A percentile compares a stretch with the other conserved stretches of the same genome.
Evolutionary conservation across 2,113 vertebrate genomes (phyloP).

Genomic region (Piaya cayana): DNA sequence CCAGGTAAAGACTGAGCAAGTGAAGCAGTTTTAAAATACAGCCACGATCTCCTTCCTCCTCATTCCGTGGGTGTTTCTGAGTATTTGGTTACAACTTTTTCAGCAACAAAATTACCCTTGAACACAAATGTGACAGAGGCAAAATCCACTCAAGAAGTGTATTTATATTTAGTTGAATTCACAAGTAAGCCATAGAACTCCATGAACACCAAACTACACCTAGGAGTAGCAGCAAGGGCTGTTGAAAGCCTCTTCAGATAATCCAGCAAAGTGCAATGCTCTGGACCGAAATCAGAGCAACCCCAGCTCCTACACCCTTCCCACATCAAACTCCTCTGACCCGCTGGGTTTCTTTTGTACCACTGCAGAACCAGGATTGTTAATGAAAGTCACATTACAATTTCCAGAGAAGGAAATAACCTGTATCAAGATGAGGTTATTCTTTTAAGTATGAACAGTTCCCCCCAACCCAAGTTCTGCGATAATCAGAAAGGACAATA

Average conservation of each 20-base stretch:
- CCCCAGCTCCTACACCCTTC: neutral
- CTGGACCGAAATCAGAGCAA: neutral
- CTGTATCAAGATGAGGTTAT: rapidly evolving
- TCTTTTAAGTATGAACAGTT: neutral
- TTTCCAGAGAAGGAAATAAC: neutral
- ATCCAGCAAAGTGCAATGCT: neutral
- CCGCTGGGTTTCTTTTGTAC: neutral
- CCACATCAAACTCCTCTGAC: neutral
- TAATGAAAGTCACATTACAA: neutral
- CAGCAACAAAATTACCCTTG: neutral
- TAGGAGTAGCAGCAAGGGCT: neutral
- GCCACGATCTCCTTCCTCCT: neutral
- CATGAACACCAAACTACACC: neutral
- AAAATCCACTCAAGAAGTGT: neutral
- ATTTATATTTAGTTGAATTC: neutral
- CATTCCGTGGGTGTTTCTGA: neutral
- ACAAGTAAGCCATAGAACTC: neutral
- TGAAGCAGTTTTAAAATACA: rapidly evolving
- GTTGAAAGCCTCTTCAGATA: neutral
- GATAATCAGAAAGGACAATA: neutral
- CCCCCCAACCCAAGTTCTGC: rapidly evolving
- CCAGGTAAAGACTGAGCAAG: neutral
- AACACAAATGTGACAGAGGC: rapidly evolving
- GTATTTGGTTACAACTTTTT: neutral
- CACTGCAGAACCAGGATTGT: neutral